These are phyloP conservation scores for Apeltes quadracus DNA, from an alignment of 2,113 vertebrate species.

Conservation along the genomic window DNA sequence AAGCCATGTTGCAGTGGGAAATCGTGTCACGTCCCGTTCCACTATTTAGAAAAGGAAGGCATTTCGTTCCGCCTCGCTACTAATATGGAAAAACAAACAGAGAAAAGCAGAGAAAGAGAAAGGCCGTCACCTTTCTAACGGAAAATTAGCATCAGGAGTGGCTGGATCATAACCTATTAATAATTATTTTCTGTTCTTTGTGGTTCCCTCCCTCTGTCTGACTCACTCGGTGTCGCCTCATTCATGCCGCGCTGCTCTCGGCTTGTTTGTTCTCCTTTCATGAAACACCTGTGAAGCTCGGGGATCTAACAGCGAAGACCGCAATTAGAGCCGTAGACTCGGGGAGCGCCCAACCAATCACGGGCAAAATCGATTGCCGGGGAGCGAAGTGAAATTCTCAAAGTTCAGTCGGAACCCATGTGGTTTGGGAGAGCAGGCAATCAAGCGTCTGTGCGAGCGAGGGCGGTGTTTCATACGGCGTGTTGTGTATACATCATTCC, in stretches of 20 bases:
- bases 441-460: constrained; percentile 3
- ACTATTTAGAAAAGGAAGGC: not conserved
- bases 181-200: constrained; percentile 57
- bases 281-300: constrained; percentile 62
- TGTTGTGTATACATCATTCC: not conserved
- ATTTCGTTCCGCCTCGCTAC: constrained; percentile 6
- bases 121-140: constrained; percentile 31
- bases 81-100: constrained; percentile 11
- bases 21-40: not conserved
- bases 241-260: constrained; percentile 34
- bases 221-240: constrained; percentile 19
- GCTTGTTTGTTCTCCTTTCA: constrained; percentile 60
- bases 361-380: constrained; percentile 27
- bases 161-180: constrained; percentile 52
- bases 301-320: constrained; percentile 50
- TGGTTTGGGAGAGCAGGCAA: constrained; percentile 40
- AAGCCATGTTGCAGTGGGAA: not conserved
- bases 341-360: constrained; percentile 32
- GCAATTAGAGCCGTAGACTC: constrained; percentile 48
- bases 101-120: constrained; percentile 6
- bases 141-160: constrained; percentile 64
- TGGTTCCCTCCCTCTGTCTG: constrained; percentile 18
- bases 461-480: not conserved
- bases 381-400: constrained; percentile 6
- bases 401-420: constrained; percentile 28